A percentile compares a stretch with the other conserved stretches of the same genome.
phyloP scores from a whole-genome alignment of 2,888 invertebrate genomes.

The Ceraclea dissimilis region DNA sequence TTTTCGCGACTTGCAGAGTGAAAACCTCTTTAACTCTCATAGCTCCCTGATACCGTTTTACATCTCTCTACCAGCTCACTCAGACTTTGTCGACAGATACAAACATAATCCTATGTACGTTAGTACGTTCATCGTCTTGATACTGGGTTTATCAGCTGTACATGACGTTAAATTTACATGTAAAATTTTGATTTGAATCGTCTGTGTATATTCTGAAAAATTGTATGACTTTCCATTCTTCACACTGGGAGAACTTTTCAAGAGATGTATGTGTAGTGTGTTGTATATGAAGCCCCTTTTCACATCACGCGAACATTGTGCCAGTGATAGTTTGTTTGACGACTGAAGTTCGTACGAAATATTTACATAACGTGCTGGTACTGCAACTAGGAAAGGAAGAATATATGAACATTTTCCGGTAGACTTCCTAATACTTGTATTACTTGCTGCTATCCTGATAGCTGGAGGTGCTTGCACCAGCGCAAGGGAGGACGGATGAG shows the following conservation, averaged over 20 bases:
- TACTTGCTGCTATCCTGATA: slow-evolving; percentile 17
- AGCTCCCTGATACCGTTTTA: slow-evolving; percentile 10
- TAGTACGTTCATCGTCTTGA: background rate
- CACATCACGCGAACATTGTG: background rate
- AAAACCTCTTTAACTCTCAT: slow-evolving; percentile 4
- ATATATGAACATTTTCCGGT: background rate
- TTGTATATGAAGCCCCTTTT: background rate
- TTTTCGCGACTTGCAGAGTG: background rate
- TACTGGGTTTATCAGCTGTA: background rate
- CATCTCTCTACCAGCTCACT: background rate
- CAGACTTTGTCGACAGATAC: slow-evolving; percentile 1
- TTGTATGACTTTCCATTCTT: background rate
- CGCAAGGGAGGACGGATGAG: slow-evolving; percentile 18
- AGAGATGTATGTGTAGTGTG: too few species aligned
- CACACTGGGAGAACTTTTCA: background rate
- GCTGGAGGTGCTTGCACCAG: slow-evolving; percentile 9
- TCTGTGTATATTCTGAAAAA: slow-evolving; percentile 1
- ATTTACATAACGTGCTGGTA: background rate
- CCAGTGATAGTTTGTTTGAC: slow-evolving; percentile 1
- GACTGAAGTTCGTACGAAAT: background rate
- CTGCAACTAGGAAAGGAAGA: background rate
- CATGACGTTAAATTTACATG: background rate
- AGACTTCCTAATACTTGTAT: slow-evolving; percentile 2
- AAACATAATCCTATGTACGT: slow-evolving; percentile 1
- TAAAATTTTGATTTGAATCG: slow-evolving; percentile 1